These are phyloP conservation scores for Lathronympha strigana DNA, from an alignment of 2,888 invertebrate genomes.

Conservation along the genomic window DNA sequence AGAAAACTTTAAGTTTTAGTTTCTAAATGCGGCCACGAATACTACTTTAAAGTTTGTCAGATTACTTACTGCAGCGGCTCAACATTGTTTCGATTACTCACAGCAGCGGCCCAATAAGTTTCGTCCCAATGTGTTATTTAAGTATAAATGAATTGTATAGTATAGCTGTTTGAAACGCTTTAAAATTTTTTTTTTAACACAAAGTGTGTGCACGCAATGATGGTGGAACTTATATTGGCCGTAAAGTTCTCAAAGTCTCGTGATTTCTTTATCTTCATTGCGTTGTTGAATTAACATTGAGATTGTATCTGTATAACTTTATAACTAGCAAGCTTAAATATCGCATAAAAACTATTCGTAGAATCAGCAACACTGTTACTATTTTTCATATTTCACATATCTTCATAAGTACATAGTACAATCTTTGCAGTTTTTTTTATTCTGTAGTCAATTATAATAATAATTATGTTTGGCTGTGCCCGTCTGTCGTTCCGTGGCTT, in stretches of 20 bases:
- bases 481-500: too few species aligned
- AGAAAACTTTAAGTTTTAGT: too few species aligned
- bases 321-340: constrained; percentile 6
- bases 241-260: constrained; percentile 1
- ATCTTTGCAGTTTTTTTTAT: too few species aligned
- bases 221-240: background rate
- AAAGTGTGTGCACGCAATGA: constrained; percentile 15
- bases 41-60: too few species aligned
- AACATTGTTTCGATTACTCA: too few species aligned
- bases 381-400: background rate
- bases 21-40: too few species aligned
- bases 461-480: too few species aligned
- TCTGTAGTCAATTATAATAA: too few species aligned
- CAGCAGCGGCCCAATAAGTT: too few species aligned
- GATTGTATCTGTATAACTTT: constrained; percentile 14
- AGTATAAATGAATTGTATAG: background rate
- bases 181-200: background rate
- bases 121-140: too few species aligned
- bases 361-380: background rate
- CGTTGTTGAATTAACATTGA: background rate
- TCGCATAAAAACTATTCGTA: background rate
- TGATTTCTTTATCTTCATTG: constrained; percentile 16
- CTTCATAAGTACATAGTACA: background rate
- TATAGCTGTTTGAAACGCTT: background rate
- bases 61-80: too few species aligned